Evolutionary conservation across 30 jellyfish, hydroid and myxozoan species (phyloP), one percentile per base, ranked within the genome.

Genomic region (Pelagia noctiluca): DNA sequence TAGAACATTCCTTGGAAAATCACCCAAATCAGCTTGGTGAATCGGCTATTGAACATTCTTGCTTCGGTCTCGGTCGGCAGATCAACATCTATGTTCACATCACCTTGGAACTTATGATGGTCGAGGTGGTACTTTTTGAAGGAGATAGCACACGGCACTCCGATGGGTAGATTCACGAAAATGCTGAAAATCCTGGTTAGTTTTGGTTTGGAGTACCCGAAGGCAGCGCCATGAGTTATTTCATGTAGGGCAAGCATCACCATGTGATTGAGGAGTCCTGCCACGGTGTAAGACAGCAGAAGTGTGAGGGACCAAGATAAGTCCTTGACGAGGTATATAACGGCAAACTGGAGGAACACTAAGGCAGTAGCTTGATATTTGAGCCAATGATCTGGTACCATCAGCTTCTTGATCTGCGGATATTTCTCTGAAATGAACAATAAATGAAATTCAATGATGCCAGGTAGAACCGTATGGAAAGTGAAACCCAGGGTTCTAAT

Each of bases 81-180:
- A 61, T 93, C 98, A 13, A 85, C 90, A 57, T 93, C 98, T 29
- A 93, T 87, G 35, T 85, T 84, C 46, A 81, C 98, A 66, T 93
- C 84, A 32, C 98, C 98, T 80, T 76, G 97, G 84, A 87, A 93
- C 33, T 84, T 83, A 85, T 93, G 98, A 74, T 93, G 98, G 50
- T 93, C 98, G 26, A 93, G 91, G 81, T 93, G 98, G 71, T 93
- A 93, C 42, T 93, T 93, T 78, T 93, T 93, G 83, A 93, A 93
- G 0, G 97, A 77, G 25, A 87, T 61, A 1, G 98, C 98, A 96
- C 96, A 88, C 5, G 98, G 98, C 34, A 93, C 98, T 0, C 98
- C 98, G 31, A 93, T 93, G 24, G 98, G 98, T 48, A 93, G 82
- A 63, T 93, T 93, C 12, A 88, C 96, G 57, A 93, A 75, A 35